These are phyloP conservation scores for Silurus lanzhouensis DNA, from an alignment of 2,797 vertebrate species.

Conservation along the genomic window DNA sequence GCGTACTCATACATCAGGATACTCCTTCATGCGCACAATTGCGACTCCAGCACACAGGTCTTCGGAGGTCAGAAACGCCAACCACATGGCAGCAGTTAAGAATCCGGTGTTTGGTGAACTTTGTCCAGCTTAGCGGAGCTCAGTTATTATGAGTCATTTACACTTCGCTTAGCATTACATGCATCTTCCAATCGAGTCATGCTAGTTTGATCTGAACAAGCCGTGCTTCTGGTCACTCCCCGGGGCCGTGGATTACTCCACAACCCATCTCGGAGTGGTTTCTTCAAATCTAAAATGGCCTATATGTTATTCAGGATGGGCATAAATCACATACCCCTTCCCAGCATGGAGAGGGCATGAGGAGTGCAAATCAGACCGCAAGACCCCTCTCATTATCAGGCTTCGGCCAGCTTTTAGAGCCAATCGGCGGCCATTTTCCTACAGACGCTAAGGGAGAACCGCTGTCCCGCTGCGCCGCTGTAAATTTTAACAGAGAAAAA, in stretches of 20 bases:
- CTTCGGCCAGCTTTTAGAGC: constrained; percentile 61
- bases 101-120: background rate
- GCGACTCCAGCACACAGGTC: background rate
- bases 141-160: constrained; percentile 20
- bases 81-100: constrained; percentile 24
- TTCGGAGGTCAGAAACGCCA: background rate
- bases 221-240: constrained; percentile 3
- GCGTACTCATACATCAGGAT: background rate
- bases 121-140: background rate
- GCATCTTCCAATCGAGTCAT: constrained; percentile 9
- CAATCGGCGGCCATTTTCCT: constrained; percentile 59
- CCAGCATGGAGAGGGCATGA: constrained; percentile 47
- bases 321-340: constrained; percentile 27
- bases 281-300: constrained; percentile 30
- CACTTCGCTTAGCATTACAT: constrained; percentile 5
- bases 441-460: constrained; percentile 51
- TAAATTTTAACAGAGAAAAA: constrained; percentile 66
- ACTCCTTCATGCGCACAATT: constrained; percentile 17
- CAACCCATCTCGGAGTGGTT: constrained; percentile 34
- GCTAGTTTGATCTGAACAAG: constrained; percentile 11
- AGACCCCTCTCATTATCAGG: constrained; percentile 56
- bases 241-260: background rate
- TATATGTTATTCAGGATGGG: constrained; percentile 17
- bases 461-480: constrained; percentile 43
- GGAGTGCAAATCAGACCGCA: constrained; percentile 58